Evolutionary conservation across 1,140 invertebrate species (phyloP).

Genomic region (Aradophagus sp.): DNA sequence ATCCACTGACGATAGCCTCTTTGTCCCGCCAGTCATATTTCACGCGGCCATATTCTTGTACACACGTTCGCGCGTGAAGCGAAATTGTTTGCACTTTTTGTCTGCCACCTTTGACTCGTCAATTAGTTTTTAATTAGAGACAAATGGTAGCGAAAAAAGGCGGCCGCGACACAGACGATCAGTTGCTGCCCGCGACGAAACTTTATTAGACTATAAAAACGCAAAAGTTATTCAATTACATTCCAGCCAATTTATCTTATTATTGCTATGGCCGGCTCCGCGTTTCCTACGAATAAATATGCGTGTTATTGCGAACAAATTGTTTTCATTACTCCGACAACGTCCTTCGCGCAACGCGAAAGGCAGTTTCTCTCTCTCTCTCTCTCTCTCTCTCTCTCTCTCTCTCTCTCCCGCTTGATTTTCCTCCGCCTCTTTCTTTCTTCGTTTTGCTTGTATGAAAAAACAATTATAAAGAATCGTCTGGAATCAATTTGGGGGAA

Average conservation of each 20-base stretch:
- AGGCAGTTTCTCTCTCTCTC: slow-evolving; percentile 7
- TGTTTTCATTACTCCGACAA: slow-evolving; percentile 5
- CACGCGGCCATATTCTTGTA: too few species aligned
- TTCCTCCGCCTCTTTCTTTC: too few species aligned
- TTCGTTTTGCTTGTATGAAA: not conserved
- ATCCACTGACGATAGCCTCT: too few species aligned
- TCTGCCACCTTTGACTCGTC: too few species aligned
- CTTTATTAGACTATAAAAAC: slow-evolving; percentile 26
- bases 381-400: too few species aligned
- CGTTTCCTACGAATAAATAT: slow-evolving; percentile 15
- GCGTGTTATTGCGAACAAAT: slow-evolving; percentile 23
- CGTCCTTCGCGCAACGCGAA: slow-evolving; percentile 6
- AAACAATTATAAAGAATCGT: slow-evolving; percentile 10
- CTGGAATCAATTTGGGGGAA: slow-evolving; percentile 8
- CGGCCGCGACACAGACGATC: too few species aligned
- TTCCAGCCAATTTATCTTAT: slow-evolving; percentile 40
- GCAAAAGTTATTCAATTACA: slow-evolving; percentile 31
- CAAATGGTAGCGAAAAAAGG: slow-evolving; percentile 13
- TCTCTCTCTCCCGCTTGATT: too few species aligned
- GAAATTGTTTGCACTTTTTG: too few species aligned
- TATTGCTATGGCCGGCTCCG: slow-evolving; percentile 10
- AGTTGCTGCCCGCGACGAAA: slow-evolving; percentile 20
- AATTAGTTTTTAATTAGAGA: slow-evolving; percentile 24
- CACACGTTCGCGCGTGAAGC: too few species aligned
- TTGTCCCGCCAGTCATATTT: too few species aligned